Evolutionary conservation across 2,888 invertebrate species (phyloP).

Genomic region (Xestia ashworthii): DNA sequence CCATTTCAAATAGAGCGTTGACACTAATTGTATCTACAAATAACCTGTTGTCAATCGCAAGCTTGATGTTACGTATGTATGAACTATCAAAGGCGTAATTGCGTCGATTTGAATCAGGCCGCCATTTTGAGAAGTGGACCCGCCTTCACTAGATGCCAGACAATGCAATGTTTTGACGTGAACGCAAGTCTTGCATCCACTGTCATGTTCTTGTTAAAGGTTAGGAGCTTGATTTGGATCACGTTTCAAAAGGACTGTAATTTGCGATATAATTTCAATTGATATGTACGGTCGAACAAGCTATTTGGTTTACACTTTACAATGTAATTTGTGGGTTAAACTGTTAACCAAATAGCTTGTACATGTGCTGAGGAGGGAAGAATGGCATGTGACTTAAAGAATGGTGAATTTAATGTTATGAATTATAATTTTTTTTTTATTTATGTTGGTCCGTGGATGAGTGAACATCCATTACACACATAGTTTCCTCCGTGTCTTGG

Average conservation of each 20-base stretch:
- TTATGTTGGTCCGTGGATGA: no score
- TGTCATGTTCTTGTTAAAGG: conserved; percentile 40
- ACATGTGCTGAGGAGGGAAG: background rate
- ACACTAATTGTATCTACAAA: conserved; percentile 51
- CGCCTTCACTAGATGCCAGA: conserved; percentile 63
- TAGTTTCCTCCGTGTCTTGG: no score
- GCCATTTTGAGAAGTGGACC: conserved; percentile 64
- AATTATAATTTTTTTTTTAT: no score
- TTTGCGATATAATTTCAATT: background rate
- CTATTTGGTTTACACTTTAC: no score
- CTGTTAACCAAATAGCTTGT: no score
- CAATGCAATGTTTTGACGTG: conserved; percentile 67
- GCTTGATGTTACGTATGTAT: conserved; percentile 46
- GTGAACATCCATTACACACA: no score
- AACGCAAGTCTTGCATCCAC: conserved; percentile 35
- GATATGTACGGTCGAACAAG: no score
- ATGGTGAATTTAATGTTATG: background rate
- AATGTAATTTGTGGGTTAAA: no score
- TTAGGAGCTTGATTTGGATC: conserved; percentile 2
- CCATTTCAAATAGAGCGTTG: conserved; percentile 38
- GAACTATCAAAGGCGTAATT: conserved; percentile 57
- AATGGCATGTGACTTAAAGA: background rate
- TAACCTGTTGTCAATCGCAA: conserved; percentile 44
- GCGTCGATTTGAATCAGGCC: conserved; percentile 59
- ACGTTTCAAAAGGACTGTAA: background rate